Percentiles rank a stretch among this genome's conserved stretches.
Evolutionary conservation across 2,113 vertebrate species (phyloP).

Genomic region (Octodon degus): DNA sequence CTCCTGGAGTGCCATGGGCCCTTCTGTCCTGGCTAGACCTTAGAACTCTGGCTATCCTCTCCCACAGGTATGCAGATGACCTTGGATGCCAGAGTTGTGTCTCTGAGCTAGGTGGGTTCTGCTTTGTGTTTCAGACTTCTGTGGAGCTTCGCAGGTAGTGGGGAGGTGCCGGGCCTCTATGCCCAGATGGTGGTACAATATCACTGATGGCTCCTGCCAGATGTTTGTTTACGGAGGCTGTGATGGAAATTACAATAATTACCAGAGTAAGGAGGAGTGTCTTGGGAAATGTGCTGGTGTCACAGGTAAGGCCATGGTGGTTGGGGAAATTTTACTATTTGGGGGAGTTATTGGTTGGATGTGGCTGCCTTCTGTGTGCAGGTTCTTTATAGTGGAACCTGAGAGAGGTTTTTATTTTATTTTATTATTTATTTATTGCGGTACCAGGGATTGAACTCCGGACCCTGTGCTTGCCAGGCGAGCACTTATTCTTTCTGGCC

Average conservation of each 20-base stretch:
- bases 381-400: not conserved
- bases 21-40: not conserved
- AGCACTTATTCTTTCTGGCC: no score
- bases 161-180: constrained; percentile 88
- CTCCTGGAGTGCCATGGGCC: not conserved
- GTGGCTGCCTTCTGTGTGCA: not conserved
- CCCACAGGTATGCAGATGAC: not conserved
- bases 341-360: not conserved
- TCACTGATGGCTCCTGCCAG: constrained; percentile 80
- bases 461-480: no score
- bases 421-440: no score
- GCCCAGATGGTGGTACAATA: constrained; percentile 87
- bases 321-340: not conserved
- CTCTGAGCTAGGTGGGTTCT: not conserved
- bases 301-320: constrained; percentile 56
- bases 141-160: constrained; percentile 75
- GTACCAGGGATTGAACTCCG: no score
- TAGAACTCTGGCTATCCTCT: not conserved
- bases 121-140: constrained; percentile 82
- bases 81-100: not conserved
- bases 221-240: constrained; percentile 90
- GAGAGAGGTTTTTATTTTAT: not conserved
- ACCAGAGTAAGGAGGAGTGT: constrained; percentile 83
- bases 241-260: constrained; percentile 87
- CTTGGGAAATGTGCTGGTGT: constrained; percentile 80